Evolutionary conservation across 2,113 vertebrate genomes (phyloP).

Genomic region (Ictalurus punctatus): DNA sequence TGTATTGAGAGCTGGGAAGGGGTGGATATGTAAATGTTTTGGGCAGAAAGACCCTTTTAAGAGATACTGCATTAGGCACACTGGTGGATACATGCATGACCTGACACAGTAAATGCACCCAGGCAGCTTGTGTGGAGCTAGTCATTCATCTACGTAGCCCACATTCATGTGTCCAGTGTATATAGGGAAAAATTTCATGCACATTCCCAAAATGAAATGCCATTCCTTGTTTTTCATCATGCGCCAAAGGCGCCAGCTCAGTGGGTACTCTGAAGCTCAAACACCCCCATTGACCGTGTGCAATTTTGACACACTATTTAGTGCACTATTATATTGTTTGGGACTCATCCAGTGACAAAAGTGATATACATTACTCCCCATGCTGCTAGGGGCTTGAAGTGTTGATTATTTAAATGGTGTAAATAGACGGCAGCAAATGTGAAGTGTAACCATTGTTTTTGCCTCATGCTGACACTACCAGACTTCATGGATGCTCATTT

Average conservation of each 20-base stretch:
- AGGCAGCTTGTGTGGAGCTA: slow-evolving; percentile 1
- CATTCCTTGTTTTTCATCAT: not conserved
- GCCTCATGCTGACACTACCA: not conserved
- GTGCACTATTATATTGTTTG: not conserved
- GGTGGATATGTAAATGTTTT: not conserved
- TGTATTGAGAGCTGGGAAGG: not conserved
- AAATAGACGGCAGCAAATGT: not conserved
- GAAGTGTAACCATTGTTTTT: not conserved
- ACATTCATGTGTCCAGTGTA: not conserved
- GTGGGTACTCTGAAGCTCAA: too few species aligned
- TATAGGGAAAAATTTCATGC: not conserved
- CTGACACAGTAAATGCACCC: slow-evolving; percentile 14
- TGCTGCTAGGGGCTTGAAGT: not conserved
- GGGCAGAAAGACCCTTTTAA: not conserved
- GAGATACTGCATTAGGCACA: slow-evolving; percentile 31
- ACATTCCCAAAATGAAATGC: not conserved
- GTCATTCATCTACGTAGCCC: not conserved
- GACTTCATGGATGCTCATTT: not conserved
- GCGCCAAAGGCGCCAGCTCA: not conserved
- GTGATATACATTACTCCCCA: not conserved
- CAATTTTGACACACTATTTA: not conserved
- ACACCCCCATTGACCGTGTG: not conserved
- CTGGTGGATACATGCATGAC: slow-evolving; percentile 20
- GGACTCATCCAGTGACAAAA: not conserved
- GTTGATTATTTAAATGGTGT: not conserved